These are phyloP conservation scores for Vanessa cardui DNA, from an alignment of 2,888 invertebrate species.

Conservation along the genomic window DNA sequence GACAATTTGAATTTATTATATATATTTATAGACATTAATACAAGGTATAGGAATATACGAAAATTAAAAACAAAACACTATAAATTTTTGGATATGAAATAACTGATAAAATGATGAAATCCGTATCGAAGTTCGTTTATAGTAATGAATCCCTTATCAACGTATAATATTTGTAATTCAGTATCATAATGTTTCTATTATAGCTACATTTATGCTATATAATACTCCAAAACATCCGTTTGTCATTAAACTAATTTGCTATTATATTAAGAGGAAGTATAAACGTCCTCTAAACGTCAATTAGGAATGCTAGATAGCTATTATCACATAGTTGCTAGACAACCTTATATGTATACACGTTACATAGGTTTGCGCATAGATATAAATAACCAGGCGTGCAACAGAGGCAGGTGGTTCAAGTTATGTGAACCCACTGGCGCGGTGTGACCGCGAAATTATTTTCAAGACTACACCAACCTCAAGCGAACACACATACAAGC, in stretches of 20 bases:
- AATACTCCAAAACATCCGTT: constrained; percentile 1
- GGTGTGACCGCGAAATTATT: constrained; percentile 83
- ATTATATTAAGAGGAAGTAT: constrained; percentile 29
- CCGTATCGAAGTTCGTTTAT: no score
- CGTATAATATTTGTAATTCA: background rate
- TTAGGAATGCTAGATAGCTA: constrained; percentile 50
- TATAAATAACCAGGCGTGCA: constrained; percentile 81
- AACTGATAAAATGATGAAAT: no score
- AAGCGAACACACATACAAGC: constrained; percentile 57
- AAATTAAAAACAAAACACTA: no score
- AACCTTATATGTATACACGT: constrained; percentile 50
- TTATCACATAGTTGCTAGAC: constrained; percentile 51
- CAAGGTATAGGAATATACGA: no score
- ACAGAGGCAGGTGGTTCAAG: constrained; percentile 79
- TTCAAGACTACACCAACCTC: constrained; percentile 82
- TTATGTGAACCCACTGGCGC: constrained; percentile 78
- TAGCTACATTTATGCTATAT: background rate
- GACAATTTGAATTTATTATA: no score
- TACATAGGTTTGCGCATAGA: constrained; percentile 75
- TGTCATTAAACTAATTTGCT: constrained; percentile 11
- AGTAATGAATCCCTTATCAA: no score
- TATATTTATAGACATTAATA: no score
- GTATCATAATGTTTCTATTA: background rate
- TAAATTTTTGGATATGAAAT: no score
- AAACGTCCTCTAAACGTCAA: constrained; percentile 44